phyloP scores from a whole-genome alignment of 1,140 invertebrate genomes.

The Bombus superbus region DNA sequence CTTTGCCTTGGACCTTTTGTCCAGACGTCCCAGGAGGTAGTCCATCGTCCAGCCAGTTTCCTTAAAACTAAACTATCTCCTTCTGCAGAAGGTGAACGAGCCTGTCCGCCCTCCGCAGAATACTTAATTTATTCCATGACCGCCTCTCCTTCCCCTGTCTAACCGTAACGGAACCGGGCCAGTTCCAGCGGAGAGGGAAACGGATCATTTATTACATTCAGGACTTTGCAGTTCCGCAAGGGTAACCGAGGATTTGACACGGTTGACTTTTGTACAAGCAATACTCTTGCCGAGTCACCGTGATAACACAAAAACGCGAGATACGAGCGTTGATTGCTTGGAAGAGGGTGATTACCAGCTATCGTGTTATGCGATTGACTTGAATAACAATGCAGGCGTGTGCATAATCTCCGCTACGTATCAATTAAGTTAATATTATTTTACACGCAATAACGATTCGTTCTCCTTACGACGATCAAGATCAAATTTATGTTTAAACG shows the following conservation, averaged over 20 bases:
- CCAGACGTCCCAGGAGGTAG: constrained; percentile 58
- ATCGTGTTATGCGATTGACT: neutral
- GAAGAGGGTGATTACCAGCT: neutral
- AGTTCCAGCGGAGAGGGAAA: neutral
- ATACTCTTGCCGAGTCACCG: constrained; percentile 19
- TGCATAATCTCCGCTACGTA: neutral
- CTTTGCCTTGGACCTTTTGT: constrained; percentile 58
- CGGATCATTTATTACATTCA: constrained; percentile 42
- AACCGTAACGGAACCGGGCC: constrained; percentile 13
- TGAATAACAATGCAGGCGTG: neutral
- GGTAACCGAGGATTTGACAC: constrained; percentile 17
- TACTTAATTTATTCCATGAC: constrained; percentile 75
- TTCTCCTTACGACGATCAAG: neutral
- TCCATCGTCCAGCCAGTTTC: constrained; percentile 54
- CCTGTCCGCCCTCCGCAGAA: constrained; percentile 60
- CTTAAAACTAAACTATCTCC: constrained; percentile 64
- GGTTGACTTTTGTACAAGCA: constrained; percentile 28
- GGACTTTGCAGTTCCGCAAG: constrained; percentile 38
- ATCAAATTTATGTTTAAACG: neutral
- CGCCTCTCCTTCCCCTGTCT: constrained; percentile 44
- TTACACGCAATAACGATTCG: neutral
- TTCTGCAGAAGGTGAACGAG: constrained; percentile 51
- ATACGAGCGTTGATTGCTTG: neutral
- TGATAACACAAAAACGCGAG: constrained; percentile 6
- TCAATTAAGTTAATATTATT: neutral